Evolutionary conservation across 1,140 invertebrate species (phyloP), one percentile per base, ranked within the genome.

Genomic region (Musca vetustissima): DNA sequence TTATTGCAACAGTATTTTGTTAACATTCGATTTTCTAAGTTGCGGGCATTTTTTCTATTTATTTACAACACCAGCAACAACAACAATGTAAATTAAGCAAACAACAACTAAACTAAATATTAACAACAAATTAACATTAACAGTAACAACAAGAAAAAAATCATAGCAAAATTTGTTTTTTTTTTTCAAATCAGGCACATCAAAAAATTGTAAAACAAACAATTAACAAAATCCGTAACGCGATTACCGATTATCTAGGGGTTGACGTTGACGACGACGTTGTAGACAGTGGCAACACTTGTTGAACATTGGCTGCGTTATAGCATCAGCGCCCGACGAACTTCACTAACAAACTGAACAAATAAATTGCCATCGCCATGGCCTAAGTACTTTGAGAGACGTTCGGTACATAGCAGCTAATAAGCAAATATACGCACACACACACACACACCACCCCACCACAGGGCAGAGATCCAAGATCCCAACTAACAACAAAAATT

Each of bases 331-430:
- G 21, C 17, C 4, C 36, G 11, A 43, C 21, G 49, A 52, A 52
- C 49, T 57, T 32, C 24, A 57, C n/a, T 25, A 25, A 57, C 24
- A 57, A 57, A 32, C 24, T 57, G 22, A 57, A 57, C 24, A 57
- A 57, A 28, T 57, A 57, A 15, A 4, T 57, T 57, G 13, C n/a
- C 9, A 28, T 7, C 53, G 15, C 21, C 7, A 43, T 15, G 53
- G 22, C 19, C n/a, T 53, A 22, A 53, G 22, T 21, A 22, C 22
- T 53, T 53, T n/a, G n/a, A n/a, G n/a, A n/a, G 52, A 22, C 7
- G 19, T 22, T 21, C 49, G 8, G 21, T 52, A 52, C 17, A 52
- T 19, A 9, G 49, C n/a, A 14, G 22, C 52, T 55, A 55, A n/a
- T n/a, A n/a, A 24, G 21, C 52, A 55, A 22, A 55, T 22, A 19